Evolutionary conservation across 1,140 invertebrate genomes (phyloP).

Genomic region (Capitella teleta): DNA sequence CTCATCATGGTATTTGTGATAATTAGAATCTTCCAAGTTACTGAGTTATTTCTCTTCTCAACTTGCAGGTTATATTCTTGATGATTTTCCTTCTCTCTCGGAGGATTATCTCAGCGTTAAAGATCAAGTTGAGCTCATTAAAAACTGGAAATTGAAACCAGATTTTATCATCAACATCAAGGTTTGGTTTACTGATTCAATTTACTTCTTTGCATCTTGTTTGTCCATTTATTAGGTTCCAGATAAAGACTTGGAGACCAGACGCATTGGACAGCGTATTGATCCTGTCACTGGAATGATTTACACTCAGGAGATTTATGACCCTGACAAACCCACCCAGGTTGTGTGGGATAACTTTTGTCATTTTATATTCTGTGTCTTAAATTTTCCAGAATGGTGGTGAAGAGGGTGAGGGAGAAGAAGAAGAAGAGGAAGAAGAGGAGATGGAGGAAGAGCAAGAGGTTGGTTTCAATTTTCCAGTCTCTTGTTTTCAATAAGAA

Average conservation of each 20-base stretch:
- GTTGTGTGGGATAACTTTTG: neutral
- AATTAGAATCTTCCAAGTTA: neutral
- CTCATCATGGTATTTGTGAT: conserved; percentile 31
- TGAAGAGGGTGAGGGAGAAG: conserved; percentile 32
- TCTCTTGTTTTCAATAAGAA: neutral
- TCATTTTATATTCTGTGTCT: too few species aligned
- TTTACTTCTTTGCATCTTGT: neutral
- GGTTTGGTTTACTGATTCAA: conserved; percentile 15
- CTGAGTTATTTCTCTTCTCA: neutral
- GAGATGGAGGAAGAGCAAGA: conserved; percentile 14
- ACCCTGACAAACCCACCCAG: conserved; percentile 25
- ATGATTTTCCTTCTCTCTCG: conserved; percentile 38
- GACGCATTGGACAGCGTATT: conserved; percentile 30
- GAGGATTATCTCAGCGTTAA: conserved; percentile 32
- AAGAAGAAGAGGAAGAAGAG: conserved; percentile 31
- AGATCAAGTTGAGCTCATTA: conserved; percentile 39
- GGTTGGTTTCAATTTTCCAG: neutral
- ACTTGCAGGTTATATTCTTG: conserved; percentile 35
- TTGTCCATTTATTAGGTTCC: conserved; percentile 23
- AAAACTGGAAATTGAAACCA: conserved; percentile 39
- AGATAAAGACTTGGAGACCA: conserved; percentile 32
- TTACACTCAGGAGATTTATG: conserved; percentile 36
- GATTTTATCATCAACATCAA: conserved; percentile 42
- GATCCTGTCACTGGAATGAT: conserved; percentile 35
- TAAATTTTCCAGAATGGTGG: neutral